A percentile compares a stretch with the other conserved stretches of the same genome.
Evolutionary conservation across 2,797 vertebrate species (phyloP).

Genomic region (Melanitta fusca): DNA sequence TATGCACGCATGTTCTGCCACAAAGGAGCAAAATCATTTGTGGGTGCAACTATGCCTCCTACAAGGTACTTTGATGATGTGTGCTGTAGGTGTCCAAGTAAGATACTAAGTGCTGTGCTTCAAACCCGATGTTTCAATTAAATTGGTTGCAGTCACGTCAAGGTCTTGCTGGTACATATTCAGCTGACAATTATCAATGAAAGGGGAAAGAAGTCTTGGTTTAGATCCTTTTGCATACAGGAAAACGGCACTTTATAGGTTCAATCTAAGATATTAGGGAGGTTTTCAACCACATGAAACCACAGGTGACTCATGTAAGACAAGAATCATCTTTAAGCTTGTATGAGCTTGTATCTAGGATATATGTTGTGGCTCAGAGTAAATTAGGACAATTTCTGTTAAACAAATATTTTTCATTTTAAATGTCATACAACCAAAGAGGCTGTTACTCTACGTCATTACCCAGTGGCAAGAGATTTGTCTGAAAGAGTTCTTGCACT

Average conservation of each 20-base stretch:
- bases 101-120: neutral
- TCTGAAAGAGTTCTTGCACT: conserved; percentile 6
- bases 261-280: neutral
- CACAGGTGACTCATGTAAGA: neutral
- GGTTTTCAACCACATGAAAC: neutral
- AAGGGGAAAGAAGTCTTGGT: neutral
- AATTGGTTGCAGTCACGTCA: neutral
- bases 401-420: neutral
- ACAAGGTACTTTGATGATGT: neutral
- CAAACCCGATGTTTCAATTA: neutral
- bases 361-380: neutral
- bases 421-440: neutral
- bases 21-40: neutral
- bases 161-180: neutral
- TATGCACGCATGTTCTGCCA: neutral
- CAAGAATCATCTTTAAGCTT: neutral
- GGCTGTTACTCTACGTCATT: neutral
- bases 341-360: neutral
- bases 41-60: neutral
- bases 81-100: neutral
- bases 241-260: neutral
- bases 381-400: conserved; percentile 16
- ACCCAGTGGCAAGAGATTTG: neutral
- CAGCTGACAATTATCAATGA: neutral
- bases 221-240: neutral